Evolutionary conservation across 2,797 vertebrate species (phyloP), one percentile per base, ranked within the genome.

Genomic region (Pipistrellus nathusii): DNA sequence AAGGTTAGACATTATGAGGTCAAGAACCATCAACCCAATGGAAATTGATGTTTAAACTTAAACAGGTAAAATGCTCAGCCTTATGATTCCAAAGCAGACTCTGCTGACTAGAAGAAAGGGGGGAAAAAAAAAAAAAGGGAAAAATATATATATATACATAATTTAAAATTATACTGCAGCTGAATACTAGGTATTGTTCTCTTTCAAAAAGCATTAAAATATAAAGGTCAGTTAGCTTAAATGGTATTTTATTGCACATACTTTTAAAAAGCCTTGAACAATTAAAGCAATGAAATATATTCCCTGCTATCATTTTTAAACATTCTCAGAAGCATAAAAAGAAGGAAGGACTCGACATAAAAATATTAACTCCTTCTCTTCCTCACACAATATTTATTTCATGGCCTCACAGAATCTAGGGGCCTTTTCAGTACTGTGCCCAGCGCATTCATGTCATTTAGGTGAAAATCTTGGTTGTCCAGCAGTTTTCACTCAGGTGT

Each of bases 1-100:
- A 96, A 97, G 62, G 8, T 87, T 95, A 96, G 86, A 96, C 82
- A 95, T 97, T 90, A 96, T 94, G 92, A 98, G 95, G 76, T 84
- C 95, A 95, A 84, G 87, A 80, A 89, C 72, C 96, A 97, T 93
- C 95, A 97, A 78, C 55, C 23, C 69, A 86, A 95, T 85, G 72
- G 71, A 95, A 97, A 38, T 78, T 94, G 66, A 88, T 73, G 46
- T 85, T 94, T 85, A 93, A 1, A 7, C 30, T 89, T 68, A 92
- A 93, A 91, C 53, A 35, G 84, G 85, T 84, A 46, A 97, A 97
- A 95, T 94, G 62, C 35, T 72, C 55, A 87, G 62, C 8, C 92
- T 73, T 90, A 72, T 88, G 90, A 96, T 92, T 30, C 95, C 62
- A 91, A 75, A 97, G 85, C 30, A 85, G 62, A 48, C 57, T 96